These are phyloP conservation scores for Cuniculus paca DNA, from an alignment of 2,797 vertebrate genomes.

Conservation along the genomic window DNA sequence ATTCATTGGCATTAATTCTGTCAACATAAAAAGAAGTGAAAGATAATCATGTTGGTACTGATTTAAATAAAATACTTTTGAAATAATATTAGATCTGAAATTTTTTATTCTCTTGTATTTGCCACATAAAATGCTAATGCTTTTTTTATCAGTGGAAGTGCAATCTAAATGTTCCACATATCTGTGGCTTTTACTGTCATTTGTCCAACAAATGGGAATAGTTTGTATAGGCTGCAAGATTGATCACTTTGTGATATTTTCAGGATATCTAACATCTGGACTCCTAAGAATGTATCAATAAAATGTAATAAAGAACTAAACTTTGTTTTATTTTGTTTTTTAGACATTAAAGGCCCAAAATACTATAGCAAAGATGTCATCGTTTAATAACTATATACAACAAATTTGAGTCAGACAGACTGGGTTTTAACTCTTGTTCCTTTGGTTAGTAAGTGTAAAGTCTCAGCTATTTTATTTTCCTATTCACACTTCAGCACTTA, in stretches of 20 bases:
- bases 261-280: not conserved
- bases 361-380: not conserved
- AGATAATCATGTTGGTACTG: not conserved
- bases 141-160: not conserved
- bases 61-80: slow-evolving; percentile 58
- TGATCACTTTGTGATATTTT: not conserved
- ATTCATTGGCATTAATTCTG: not conserved
- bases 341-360: not conserved
- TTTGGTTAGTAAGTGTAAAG: not conserved
- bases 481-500: not conserved
- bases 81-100: slow-evolving; percentile 25
- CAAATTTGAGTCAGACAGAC: not conserved
- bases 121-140: not conserved
- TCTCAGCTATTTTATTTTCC: not conserved
- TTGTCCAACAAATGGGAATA: not conserved
- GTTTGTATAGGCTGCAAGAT: not conserved
- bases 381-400: not conserved
- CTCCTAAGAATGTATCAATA: not conserved
- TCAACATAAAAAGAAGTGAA: not conserved
- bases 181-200: not conserved
- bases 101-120: not conserved
- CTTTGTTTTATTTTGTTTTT: not conserved
- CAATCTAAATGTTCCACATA: not conserved
- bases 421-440: not conserved
- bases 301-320: not conserved